A percentile compares a stretch with the other conserved stretches of the same genome.
These are phyloP conservation scores for Caenorhabditis panamensis DNA, from an alignment of 2,888 invertebrate species.

Conservation along the genomic window DNA sequence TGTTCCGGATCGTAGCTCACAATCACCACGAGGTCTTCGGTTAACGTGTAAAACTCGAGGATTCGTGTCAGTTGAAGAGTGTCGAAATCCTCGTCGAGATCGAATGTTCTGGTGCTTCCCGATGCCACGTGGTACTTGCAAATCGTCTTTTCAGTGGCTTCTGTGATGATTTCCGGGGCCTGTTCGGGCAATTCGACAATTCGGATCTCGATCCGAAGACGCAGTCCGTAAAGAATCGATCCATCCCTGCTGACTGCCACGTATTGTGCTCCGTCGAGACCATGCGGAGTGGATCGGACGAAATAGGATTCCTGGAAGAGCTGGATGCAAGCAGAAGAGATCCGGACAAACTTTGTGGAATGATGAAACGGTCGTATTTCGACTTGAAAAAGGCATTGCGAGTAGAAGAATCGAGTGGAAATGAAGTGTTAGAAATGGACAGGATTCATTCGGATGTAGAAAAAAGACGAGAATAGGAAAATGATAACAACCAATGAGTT, in stretches of 20 bases:
- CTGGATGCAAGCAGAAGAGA: no score
- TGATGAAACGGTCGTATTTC: constrained; percentile 26
- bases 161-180: constrained; percentile 40
- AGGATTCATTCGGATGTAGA: background rate
- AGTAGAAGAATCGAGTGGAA: constrained; percentile 24
- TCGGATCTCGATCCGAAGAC: constrained; percentile 24
- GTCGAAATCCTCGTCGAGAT: constrained; percentile 37
- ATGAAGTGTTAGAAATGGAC: background rate
- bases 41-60: constrained; percentile 35
- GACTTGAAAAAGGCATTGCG: constrained; percentile 15
- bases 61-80: constrained; percentile 22
- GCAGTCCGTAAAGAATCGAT: constrained; percentile 27
- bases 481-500: background rate
- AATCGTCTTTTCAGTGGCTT: constrained; percentile 18
- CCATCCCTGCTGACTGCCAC: constrained; percentile 32
- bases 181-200: constrained; percentile 25
- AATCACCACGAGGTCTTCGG: constrained; percentile 26
- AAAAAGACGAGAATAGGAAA: background rate
- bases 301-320: constrained; percentile 52
- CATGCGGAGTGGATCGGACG: constrained; percentile 25
- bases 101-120: constrained; percentile 20
- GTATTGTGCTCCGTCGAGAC: constrained; percentile 37
- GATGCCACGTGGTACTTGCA: constrained; percentile 56
- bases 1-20: constrained; percentile 35
- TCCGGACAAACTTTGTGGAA: constrained; percentile 1